Percentiles rank a stretch among this genome's conserved stretches.
These are phyloP conservation scores for Andricus grossulariae DNA, from an alignment of 1,140 invertebrate species.

Conservation along the genomic window DNA sequence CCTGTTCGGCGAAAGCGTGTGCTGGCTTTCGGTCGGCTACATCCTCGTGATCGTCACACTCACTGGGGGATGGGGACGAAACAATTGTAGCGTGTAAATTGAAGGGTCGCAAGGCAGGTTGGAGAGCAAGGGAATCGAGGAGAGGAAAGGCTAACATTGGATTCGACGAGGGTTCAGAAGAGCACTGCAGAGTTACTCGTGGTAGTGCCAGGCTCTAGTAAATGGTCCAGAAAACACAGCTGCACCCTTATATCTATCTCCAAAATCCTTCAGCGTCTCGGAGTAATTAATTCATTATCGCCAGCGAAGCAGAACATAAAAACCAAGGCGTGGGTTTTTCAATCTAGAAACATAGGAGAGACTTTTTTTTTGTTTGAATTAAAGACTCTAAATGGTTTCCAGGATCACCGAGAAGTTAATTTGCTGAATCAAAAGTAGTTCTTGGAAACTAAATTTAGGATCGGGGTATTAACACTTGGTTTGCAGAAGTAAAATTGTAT, in stretches of 20 bases:
- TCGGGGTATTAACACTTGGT: background rate
- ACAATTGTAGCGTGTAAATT: conserved; percentile 64
- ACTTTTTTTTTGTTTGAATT: too few species aligned
- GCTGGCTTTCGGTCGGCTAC: conserved; percentile 47
- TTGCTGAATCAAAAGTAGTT: conserved; percentile 8
- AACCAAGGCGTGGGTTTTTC: too few species aligned
- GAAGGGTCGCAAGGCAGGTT: conserved; percentile 56
- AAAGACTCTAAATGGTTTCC: too few species aligned
- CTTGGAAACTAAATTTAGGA: background rate
- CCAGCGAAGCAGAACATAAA: background rate
- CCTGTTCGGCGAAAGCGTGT: conserved; percentile 44
- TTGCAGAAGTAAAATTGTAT: background rate
- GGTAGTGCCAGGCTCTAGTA: conserved; percentile 48
- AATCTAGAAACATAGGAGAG: too few species aligned
- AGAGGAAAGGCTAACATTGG: conserved; percentile 41
- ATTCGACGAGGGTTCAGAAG: conserved; percentile 52
- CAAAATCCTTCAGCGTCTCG: conserved; percentile 48
- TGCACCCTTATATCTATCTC: conserved; percentile 49
- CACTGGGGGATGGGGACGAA: conserved; percentile 40
- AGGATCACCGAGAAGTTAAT: too few species aligned
- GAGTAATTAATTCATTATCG: conserved; percentile 51
- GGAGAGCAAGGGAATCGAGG: conserved; percentile 36
- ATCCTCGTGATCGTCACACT: conserved; percentile 40
- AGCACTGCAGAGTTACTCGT: conserved; percentile 38
- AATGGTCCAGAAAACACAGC: conserved; percentile 63